A percentile compares a stretch with the other conserved stretches of the same genome.
Evolutionary conservation across 2,797 vertebrate species (phyloP).

Genomic region (Acanthurus tractus): DNA sequence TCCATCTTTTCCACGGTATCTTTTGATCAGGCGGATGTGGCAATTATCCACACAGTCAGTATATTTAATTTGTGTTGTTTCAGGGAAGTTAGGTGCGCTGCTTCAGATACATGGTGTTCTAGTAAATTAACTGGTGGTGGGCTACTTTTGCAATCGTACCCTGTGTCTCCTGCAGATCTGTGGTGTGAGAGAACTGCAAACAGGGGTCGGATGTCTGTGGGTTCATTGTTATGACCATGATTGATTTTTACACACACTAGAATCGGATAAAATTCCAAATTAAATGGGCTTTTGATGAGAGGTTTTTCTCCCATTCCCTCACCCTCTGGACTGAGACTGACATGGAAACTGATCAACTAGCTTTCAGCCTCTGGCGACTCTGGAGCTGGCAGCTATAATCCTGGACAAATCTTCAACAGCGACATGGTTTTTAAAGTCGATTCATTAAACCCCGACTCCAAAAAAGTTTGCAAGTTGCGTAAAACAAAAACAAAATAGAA

Average conservation of each 20-base stretch:
- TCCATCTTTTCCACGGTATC: slow-evolving; percentile 58
- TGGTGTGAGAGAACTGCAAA: slow-evolving; percentile 24
- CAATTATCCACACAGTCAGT: slow-evolving; percentile 30
- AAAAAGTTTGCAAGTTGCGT: too few species aligned
- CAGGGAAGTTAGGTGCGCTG: slow-evolving; percentile 3
- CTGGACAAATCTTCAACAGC: slow-evolving; percentile 1
- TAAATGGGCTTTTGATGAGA: slow-evolving; percentile 65
- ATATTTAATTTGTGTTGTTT: slow-evolving; percentile 59
- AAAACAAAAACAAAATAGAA: too few species aligned
- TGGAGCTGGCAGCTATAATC: slow-evolving; percentile 1
- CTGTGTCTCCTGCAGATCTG: slow-evolving; percentile 21
- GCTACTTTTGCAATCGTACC: slow-evolving; percentile 11
- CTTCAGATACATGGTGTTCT: slow-evolving; percentile 23
- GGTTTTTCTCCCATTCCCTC: slow-evolving; percentile 31
- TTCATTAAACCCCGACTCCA: background rate
- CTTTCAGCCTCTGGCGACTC: slow-evolving; percentile 11
- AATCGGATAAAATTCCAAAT: slow-evolving; percentile 55
- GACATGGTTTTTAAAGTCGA: background rate
- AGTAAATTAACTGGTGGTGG: slow-evolving; percentile 22
- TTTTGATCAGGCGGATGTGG: slow-evolving; percentile 51
- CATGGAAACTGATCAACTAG: slow-evolving; percentile 13
- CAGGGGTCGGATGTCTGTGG: slow-evolving; percentile 44
- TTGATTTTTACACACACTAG: slow-evolving; percentile 60
- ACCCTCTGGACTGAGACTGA: slow-evolving; percentile 23
- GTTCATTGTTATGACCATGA: slow-evolving; percentile 51